phyloP scores from a whole-genome alignment of 1,140 invertebrate species.

The Macrotrachela quadricornifera region DNA sequence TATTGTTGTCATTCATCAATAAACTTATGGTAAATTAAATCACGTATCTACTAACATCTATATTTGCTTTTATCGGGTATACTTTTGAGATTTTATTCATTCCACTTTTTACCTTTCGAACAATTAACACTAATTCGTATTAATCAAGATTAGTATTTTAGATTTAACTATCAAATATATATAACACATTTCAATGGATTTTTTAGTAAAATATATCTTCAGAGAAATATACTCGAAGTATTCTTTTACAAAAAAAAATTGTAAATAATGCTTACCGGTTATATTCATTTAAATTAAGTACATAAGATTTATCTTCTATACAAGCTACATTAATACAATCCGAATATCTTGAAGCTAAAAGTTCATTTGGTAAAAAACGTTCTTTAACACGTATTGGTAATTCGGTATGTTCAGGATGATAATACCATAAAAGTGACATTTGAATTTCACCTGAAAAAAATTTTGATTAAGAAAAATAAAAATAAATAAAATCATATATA shows the following conservation, averaged over 20 bases:
- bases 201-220: too few species aligned
- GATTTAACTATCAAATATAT: not conserved
- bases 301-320: constrained; percentile 91
- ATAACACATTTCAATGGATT: too few species aligned
- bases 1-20: too few species aligned
- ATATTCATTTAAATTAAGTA: constrained; percentile 84
- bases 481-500: constrained; percentile 6
- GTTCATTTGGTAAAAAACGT: constrained; percentile 60
- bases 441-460: constrained; percentile 63
- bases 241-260: too few species aligned
- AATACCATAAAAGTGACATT: constrained; percentile 88
- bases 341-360: constrained; percentile 76
- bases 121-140: too few species aligned
- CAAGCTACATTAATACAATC: constrained; percentile 85
- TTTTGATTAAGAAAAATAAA: not conserved
- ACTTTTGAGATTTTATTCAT: too few species aligned
- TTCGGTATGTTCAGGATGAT: constrained; percentile 84
- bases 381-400: constrained; percentile 43
- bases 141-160: too few species aligned
- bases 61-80: too few species aligned
- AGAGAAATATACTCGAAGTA: too few species aligned
- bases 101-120: too few species aligned
- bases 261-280: constrained; percentile 48
- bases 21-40: too few species aligned
- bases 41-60: too few species aligned